Conservation (phyloP, 2,888 invertebrate genomes). For the Aethes cnicana region DNA sequence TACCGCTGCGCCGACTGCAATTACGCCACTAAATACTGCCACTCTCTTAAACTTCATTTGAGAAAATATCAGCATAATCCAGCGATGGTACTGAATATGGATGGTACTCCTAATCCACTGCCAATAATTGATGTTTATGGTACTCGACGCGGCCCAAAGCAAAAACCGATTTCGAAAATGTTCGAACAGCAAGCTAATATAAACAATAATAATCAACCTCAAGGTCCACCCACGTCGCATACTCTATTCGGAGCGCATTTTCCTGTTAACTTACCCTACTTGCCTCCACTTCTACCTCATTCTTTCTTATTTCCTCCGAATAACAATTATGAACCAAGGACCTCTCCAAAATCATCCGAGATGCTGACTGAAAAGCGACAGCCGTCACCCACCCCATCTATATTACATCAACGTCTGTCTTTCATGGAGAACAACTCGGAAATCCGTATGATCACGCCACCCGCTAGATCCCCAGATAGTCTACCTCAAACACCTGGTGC, state of each 20-base stretch:
- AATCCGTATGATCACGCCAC: slow-evolving; percentile 45
- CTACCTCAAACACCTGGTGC: slow-evolving; percentile 54
- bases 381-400: slow-evolving; percentile 58
- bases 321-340: slow-evolving; percentile 66
- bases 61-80: slow-evolving; percentile 95
- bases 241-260: slow-evolving; percentile 72
- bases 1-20: slow-evolving; percentile 96
- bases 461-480: slow-evolving; percentile 54
- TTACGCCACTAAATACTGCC: slow-evolving; percentile 98
- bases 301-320: slow-evolving; percentile 77
- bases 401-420: slow-evolving; percentile 67
- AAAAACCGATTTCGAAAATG: slow-evolving; percentile 69
- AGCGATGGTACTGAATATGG: slow-evolving; percentile 93
- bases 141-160: slow-evolving; percentile 92
- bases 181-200: slow-evolving; percentile 60
- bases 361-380: slow-evolving; percentile 50
- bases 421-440: slow-evolving; percentile 54
- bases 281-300: slow-evolving; percentile 73
- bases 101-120: slow-evolving; percentile 93
- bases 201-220: slow-evolving; percentile 50
- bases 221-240: slow-evolving; percentile 58
- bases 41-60: slow-evolving; percentile 97
- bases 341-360: slow-evolving; percentile 57
- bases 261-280: slow-evolving; percentile 70
- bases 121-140: slow-evolving; percentile 96